Conservation (phyloP, 2,888 invertebrate genomes). For the Parnassius orleans region DNA sequence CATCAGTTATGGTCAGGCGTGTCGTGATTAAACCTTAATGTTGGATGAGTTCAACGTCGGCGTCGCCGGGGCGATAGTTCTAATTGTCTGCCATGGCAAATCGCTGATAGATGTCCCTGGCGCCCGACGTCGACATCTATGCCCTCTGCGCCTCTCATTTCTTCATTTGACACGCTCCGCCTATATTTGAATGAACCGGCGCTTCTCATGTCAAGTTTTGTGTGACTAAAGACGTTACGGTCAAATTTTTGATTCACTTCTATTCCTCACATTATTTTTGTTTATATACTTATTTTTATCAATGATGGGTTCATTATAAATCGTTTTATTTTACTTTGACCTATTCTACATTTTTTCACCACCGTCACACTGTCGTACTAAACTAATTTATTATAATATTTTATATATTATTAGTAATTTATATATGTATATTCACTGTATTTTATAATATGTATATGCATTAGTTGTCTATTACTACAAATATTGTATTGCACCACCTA, state of each 20-base stretch:
- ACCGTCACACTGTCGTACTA: too few relatives aligned
- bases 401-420: too few relatives aligned
- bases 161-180: conserved; percentile 57
- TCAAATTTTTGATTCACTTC: conserved; percentile 18
- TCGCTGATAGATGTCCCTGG: conserved; percentile 65
- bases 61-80: conserved; percentile 44
- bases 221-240: conserved; percentile 15
- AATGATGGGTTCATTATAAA: too few relatives aligned
- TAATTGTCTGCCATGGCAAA: conserved; percentile 72
- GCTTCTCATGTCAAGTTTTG: conserved; percentile 33
- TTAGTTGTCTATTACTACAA: too few relatives aligned
- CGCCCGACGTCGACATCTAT: conserved; percentile 41
- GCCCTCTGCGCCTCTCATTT: conserved; percentile 39
- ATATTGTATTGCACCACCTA: too few relatives aligned
- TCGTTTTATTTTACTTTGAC: too few relatives aligned
- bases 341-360: too few relatives aligned
- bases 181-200: conserved; percentile 51
- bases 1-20: conserved; percentile 30
- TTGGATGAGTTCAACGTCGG: conserved; percentile 36
- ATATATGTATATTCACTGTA: too few relatives aligned
- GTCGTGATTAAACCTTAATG: conserved; percentile 30
- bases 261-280: neutral
- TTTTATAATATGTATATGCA: too few relatives aligned
- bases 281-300: too few relatives aligned
- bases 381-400: too few relatives aligned